A percentile compares a stretch with the other conserved stretches of the same genome.
These are phyloP conservation scores for Lutjanus erythropterus DNA, from an alignment of 2,113 vertebrate species.

Conservation along the genomic window DNA sequence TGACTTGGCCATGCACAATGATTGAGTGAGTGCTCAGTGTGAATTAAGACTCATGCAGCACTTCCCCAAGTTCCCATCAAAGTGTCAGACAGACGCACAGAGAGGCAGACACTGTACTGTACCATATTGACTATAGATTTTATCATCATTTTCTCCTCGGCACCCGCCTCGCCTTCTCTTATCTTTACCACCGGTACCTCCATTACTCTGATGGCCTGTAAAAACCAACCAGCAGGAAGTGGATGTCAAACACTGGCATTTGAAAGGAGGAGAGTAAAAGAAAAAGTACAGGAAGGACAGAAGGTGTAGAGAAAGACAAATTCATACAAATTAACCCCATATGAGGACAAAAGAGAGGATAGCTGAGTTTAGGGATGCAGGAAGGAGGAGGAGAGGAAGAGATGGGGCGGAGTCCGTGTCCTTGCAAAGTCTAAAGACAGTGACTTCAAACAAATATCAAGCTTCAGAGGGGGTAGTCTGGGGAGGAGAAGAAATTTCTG, in stretches of 20 bases:
- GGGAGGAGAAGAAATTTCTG: constrained; percentile 47
- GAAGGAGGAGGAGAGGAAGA: constrained; percentile 15
- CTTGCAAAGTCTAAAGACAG: constrained; percentile 58
- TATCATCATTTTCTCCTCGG: constrained; percentile 93
- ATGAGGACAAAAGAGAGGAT: constrained; percentile 14
- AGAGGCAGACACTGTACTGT: constrained; percentile 78
- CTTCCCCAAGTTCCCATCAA: constrained; percentile 57
- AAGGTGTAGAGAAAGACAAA: constrained; percentile 25
- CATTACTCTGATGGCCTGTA: constrained; percentile 95
- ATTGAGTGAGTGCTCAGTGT: constrained; percentile 39
- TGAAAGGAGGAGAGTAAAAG: not conserved
- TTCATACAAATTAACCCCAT: constrained; percentile 48
- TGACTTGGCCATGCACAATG: constrained; percentile 54
- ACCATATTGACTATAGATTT: constrained; percentile 99
- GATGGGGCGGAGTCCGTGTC: constrained; percentile 40
- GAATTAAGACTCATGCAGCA: constrained; percentile 65
- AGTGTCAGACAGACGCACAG: constrained; percentile 76
- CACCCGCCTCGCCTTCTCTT: constrained; percentile 91
- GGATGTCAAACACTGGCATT: constrained; percentile 71
- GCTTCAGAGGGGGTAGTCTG: constrained; percentile 26
- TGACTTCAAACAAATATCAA: constrained; percentile 72
- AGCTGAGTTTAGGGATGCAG: constrained; percentile 9
- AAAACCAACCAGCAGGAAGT: constrained; percentile 85
- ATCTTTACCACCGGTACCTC: constrained; percentile 98
- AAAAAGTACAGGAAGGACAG: not conserved